These are phyloP conservation scores for Zaprionus tsacasi DNA, from an alignment of 1,140 invertebrate genomes.

Conservation along the genomic window DNA sequence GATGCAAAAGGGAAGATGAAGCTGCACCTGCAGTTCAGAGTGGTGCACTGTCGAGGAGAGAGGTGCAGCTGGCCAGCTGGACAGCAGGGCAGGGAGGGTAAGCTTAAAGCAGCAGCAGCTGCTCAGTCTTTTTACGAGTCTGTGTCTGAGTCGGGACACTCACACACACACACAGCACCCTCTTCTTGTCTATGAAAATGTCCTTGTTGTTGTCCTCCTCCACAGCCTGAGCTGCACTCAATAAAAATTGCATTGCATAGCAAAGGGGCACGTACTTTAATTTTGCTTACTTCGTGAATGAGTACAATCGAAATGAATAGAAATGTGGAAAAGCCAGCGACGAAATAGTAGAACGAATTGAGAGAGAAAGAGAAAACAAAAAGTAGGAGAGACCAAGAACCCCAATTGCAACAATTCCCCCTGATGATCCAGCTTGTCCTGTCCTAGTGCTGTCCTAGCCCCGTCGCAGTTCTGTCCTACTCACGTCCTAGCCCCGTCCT, in stretches of 20 bases:
- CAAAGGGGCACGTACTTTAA: constrained; percentile 75
- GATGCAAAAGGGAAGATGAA: constrained; percentile 9
- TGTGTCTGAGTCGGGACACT: neutral
- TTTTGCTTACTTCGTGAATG: constrained; percentile 78
- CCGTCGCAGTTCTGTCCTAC: too few relatives aligned
- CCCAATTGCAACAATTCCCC: neutral
- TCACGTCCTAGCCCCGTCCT: too few relatives aligned
- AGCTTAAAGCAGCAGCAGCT: constrained; percentile 17
- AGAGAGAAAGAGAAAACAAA: neutral
- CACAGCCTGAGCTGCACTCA: constrained; percentile 42
- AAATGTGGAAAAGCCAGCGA: constrained; percentile 48
- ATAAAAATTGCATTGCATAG: constrained; percentile 75
- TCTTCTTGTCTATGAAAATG: neutral
- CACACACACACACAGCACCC: neutral
- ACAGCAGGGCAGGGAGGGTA: neutral
- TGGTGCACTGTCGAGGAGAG: neutral
- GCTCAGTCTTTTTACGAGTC: constrained; percentile 19
- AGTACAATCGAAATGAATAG: constrained; percentile 77
- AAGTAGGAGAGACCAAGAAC: neutral
- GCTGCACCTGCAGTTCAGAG: constrained; percentile 34
- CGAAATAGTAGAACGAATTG: constrained; percentile 21
- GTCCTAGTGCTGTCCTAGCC: too few relatives aligned
- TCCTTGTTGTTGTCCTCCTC: constrained; percentile 4
- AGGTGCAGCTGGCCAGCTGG: constrained; percentile 20
- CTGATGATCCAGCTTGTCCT: neutral